Evolutionary conservation across 2,888 invertebrate species (phyloP).

Genomic region (Melanotus villosus): DNA sequence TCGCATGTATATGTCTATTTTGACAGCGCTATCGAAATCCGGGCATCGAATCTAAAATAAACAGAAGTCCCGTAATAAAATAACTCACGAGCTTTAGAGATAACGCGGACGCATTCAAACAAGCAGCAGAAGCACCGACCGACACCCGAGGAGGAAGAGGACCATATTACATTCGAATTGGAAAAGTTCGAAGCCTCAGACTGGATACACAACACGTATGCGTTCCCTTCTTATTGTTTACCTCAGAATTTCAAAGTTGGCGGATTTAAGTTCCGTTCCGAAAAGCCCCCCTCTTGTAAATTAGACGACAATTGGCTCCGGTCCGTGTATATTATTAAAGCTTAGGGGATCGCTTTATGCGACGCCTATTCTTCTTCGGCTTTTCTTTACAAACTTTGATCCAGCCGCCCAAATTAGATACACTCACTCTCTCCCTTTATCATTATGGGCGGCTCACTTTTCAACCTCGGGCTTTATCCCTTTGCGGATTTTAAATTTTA

Average conservation of each 20-base stretch:
- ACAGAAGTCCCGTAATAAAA: constrained; percentile 34
- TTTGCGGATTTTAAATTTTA: no score
- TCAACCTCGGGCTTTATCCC: neutral
- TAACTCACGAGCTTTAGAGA: constrained; percentile 35
- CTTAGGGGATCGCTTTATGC: constrained; percentile 9
- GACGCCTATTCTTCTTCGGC: neutral
- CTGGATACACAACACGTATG: neutral
- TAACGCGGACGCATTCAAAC: constrained; percentile 32
- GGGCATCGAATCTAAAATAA: constrained; percentile 35
- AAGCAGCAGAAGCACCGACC: no score
- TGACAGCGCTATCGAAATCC: constrained; percentile 34
- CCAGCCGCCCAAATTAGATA: constrained; percentile 9
- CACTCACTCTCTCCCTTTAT: constrained; percentile 1
- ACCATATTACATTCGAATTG: neutral
- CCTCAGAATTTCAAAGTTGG: neutral
- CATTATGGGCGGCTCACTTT: neutral
- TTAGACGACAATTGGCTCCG: constrained; percentile 15
- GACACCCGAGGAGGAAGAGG: no score
- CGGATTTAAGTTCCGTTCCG: constrained; percentile 12
- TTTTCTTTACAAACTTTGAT: neutral
- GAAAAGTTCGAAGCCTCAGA: constrained; percentile 8
- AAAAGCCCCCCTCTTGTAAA: constrained; percentile 16
- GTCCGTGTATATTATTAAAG: constrained; percentile 14
- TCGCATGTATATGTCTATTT: constrained; percentile 34
- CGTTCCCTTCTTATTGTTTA: neutral